phyloP scores from a whole-genome alignment of 2,113 vertebrate species.

The Ophiodon elongatus region DNA sequence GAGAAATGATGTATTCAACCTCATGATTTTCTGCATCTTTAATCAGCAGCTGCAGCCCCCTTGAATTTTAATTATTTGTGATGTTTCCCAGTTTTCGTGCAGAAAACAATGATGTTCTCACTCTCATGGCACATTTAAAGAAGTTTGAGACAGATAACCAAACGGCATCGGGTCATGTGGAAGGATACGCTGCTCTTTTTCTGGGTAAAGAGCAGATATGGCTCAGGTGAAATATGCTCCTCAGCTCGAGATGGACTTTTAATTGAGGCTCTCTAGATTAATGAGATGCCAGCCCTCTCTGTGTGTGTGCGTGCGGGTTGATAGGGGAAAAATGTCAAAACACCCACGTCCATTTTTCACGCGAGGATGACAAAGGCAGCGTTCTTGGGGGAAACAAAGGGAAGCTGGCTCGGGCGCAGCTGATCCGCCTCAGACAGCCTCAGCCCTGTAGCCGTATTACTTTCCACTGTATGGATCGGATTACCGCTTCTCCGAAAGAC shows the following conservation, averaged over 20 bases:
- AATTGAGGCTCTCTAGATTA: slow-evolving; percentile 67
- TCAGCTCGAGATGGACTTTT: slow-evolving; percentile 68
- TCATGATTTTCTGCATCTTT: slow-evolving; percentile 38
- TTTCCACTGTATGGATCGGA: slow-evolving; percentile 57
- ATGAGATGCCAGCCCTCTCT: slow-evolving; percentile 60
- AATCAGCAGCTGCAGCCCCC: slow-evolving; percentile 32
- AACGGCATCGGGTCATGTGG: not conserved
- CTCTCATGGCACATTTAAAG: not conserved
- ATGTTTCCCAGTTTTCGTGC: not conserved
- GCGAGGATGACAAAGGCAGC: slow-evolving; percentile 43
- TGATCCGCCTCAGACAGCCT: slow-evolving; percentile 39
- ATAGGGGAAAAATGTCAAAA: slow-evolving; percentile 74
- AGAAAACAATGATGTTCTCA: not conserved
- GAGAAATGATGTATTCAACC: slow-evolving; percentile 30
- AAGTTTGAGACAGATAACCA: slow-evolving; percentile 15
- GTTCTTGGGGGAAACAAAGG: slow-evolving; percentile 47
- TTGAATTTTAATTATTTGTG: slow-evolving; percentile 38
- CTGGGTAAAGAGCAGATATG: slow-evolving; percentile 38
- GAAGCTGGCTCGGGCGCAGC: slow-evolving; percentile 39
- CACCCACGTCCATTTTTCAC: slow-evolving; percentile 65
- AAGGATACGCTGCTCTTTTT: slow-evolving; percentile 14
- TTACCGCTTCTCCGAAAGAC: slow-evolving; percentile 43
- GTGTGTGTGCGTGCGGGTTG: slow-evolving; percentile 64
- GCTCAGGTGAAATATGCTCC: slow-evolving; percentile 66
- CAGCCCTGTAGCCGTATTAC: slow-evolving; percentile 29